phyloP scores from a whole-genome alignment of 2,113 vertebrate genomes.

The Dipodomys ordii region DNA sequence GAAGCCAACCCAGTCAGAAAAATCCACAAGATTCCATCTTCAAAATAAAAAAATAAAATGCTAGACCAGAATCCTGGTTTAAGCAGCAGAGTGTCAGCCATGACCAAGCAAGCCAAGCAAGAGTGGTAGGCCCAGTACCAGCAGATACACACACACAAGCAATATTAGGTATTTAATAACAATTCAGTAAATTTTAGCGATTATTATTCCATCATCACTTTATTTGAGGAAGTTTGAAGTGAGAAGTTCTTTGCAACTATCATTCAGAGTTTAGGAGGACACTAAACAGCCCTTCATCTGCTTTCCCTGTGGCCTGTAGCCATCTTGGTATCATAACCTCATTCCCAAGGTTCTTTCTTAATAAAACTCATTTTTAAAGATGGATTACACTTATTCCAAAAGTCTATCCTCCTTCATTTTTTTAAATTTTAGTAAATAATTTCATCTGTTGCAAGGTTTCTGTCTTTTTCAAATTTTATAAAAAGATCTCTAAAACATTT shows the following conservation, averaged over 20 bases:
- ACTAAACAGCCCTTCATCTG: neutral
- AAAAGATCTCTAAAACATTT: neutral
- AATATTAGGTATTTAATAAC: neutral
- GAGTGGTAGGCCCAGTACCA: too few species aligned
- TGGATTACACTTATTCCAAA: neutral
- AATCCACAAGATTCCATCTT: too few species aligned
- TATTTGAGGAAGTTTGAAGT: neutral
- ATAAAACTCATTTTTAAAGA: conserved; percentile 2
- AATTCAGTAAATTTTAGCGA: neutral
- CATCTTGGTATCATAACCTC: neutral
- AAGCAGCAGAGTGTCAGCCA: too few species aligned
- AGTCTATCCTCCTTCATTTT: neutral
- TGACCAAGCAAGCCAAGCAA: too few species aligned
- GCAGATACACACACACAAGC: neutral
- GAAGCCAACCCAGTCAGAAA: too few species aligned
- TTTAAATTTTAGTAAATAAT: neutral
- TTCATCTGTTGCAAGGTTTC: conserved; percentile 23
- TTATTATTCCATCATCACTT: neutral
- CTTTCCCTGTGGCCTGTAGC: neutral
- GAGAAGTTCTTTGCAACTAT: neutral
- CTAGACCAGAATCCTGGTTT: too few species aligned
- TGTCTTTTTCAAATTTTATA: conserved; percentile 3
- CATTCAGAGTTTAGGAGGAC: neutral
- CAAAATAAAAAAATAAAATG: too few species aligned
- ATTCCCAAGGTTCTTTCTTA: neutral